Conservation (phyloP, 2,888 invertebrate genomes). For the Drosophila sordidula region DNA sequence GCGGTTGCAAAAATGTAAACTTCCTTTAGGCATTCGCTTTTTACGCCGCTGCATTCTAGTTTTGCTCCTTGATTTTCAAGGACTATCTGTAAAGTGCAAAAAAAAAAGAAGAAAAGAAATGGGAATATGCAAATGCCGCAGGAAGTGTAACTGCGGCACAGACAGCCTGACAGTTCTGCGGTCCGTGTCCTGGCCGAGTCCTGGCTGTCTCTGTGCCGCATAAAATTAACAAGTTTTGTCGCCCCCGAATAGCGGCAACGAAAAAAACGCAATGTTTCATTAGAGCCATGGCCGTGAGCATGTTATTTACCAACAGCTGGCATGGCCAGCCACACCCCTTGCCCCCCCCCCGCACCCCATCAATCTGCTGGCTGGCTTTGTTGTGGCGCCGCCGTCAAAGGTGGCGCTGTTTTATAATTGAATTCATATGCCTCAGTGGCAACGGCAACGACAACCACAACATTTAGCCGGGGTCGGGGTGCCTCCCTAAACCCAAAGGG, state of each 20-base stretch:
- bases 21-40: slow-evolving; percentile 82
- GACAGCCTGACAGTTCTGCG: slow-evolving; percentile 46
- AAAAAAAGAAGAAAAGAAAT: background rate
- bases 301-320: slow-evolving; percentile 63
- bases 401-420: slow-evolving; percentile 82
- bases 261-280: slow-evolving; percentile 69
- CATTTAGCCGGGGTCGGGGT: slow-evolving; percentile 15
- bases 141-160: slow-evolving; percentile 79
- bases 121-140: slow-evolving; percentile 82
- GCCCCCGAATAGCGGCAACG: slow-evolving; percentile 8
- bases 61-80: slow-evolving; percentile 59
- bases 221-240: slow-evolving; percentile 82
- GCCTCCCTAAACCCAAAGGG: slow-evolving; percentile 31
- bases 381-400: slow-evolving; percentile 64
- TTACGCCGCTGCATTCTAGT: slow-evolving; percentile 45
- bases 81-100: slow-evolving; percentile 10
- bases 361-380: slow-evolving; percentile 33
- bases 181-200: slow-evolving; percentile 39
- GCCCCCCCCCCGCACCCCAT: background rate
- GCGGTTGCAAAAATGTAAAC: slow-evolving; percentile 59
- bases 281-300: slow-evolving; percentile 61
- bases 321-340: slow-evolving; percentile 20
- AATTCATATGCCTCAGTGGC: slow-evolving; percentile 84
- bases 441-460: slow-evolving; percentile 45
- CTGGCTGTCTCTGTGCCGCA: slow-evolving; percentile 59